Evolutionary conservation across 2,888 invertebrate genomes (phyloP), one percentile per base, ranked within the genome.

Genomic region (Chironomus tentans): DNA sequence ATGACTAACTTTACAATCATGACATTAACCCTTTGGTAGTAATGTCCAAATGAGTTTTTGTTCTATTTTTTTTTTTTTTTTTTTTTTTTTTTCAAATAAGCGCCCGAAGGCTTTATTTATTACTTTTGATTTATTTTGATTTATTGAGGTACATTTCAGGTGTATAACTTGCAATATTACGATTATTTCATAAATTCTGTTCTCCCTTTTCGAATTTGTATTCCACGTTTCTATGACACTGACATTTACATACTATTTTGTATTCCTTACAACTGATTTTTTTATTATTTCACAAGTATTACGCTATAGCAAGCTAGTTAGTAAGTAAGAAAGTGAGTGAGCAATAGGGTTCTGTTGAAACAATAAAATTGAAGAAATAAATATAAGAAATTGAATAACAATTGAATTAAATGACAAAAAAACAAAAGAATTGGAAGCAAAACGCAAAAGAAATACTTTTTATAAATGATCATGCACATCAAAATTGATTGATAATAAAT

Each of bases 401-500:
- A 46, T 70, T 70, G 48, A 71, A 56, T 50, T 56, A 71, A 71
- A 69, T 18, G 56, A 56, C 56, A 56, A 7, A 50, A 7, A 56
- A 15, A 56, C 15, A 56, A 56, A 15, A 18, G 7, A 15, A 56
- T 56, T 56, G 70, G 18, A 70, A 18, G 15, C 13, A 1, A 24
- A 24, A 68, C 18, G 70, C 1, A 70, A 18, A 28, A 22, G 47
- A 46, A 47, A 70, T 70, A 22, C 15, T 38, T 38, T 28, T 38
- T 15, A 38, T 48, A 50, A 72, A 72, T 72, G 72, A 62, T 72
- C 72, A 50, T 56, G 71, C 24, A 71, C 24, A 71, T 72, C 28
- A 72, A 72, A 62, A 72, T 72, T 72, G 72, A 72, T 72, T 61
- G 72, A 62, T 72, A 72, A 72, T 72, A 72, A 72, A 72, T 72